Conservation (phyloP, 2,797 vertebrate species). For the Sitta carolinensis region DNA sequence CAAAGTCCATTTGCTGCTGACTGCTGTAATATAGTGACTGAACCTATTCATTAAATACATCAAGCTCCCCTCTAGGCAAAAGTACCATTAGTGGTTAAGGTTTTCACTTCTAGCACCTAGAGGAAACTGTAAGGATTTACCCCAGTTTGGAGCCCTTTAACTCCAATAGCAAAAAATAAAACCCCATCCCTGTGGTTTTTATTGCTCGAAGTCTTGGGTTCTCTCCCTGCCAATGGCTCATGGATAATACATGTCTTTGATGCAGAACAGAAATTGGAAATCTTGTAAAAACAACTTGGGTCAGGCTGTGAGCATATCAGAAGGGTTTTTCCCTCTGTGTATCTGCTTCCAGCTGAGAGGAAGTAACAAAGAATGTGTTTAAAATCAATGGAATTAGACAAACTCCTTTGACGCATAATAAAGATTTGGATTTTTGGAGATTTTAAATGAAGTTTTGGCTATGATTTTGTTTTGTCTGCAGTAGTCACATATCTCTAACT, state of each 20-base stretch:
- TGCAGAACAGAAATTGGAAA: slow-evolving; percentile 49
- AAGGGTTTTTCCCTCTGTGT: slow-evolving; percentile 20
- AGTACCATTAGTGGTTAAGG: not conserved
- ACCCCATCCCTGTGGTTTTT: not conserved
- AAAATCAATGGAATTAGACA: slow-evolving; percentile 49
- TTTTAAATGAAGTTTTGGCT: slow-evolving; percentile 33
- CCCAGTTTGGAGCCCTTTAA: not conserved
- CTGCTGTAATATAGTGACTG: not conserved
- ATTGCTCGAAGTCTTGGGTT: not conserved
- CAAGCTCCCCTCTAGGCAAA: not conserved
- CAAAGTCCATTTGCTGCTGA: not conserved
- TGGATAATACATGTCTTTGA: slow-evolving; percentile 20
- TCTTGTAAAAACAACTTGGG: slow-evolving; percentile 19
- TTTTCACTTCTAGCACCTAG: not conserved
- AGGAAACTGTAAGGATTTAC: not conserved
- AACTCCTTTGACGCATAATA: slow-evolving; percentile 29
- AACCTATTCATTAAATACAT: not conserved
- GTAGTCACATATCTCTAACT: not conserved
- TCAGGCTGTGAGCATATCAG: not conserved
- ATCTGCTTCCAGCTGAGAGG: slow-evolving; percentile 49
- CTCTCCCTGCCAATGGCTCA: not conserved
- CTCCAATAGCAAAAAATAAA: not conserved
- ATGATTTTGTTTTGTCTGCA: slow-evolving; percentile 54
- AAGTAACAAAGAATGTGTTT: slow-evolving; percentile 57
- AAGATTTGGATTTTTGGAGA: slow-evolving; percentile 17